Percentiles rank a stretch among this genome's conserved stretches.
Conservation (phyloP, 2,888 invertebrate genomes). For the Campoplex capitator region DNA sequence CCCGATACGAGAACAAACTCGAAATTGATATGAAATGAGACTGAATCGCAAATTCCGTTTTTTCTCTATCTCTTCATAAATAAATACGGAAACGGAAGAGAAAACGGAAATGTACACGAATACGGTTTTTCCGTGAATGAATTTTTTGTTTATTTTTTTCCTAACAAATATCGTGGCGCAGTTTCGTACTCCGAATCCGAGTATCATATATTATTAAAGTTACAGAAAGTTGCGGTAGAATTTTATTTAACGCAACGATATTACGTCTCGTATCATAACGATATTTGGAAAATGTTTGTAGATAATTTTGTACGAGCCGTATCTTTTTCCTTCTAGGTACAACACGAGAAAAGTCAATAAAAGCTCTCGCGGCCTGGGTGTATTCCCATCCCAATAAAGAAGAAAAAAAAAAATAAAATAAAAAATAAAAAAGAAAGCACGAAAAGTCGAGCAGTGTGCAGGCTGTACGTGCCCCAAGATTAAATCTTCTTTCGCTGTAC, state of each 20-base stretch:
- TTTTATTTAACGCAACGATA: neutral
- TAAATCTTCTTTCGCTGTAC: constrained; percentile 61
- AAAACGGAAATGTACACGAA: neutral
- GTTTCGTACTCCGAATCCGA: neutral
- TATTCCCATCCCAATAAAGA: constrained; percentile 20
- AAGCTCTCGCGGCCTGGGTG: constrained; percentile 42
- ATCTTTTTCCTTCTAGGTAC: constrained; percentile 15
- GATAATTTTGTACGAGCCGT: constrained; percentile 18
- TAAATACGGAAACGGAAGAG: neutral
- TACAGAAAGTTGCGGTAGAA: neutral
- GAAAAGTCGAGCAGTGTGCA: constrained; percentile 49
- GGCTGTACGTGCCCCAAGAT: constrained; percentile 58
- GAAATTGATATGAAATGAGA: neutral
- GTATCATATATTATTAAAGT: neutral
- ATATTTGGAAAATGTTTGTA: constrained; percentile 13
- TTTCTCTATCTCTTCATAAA: neutral
- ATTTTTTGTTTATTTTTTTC: neutral
- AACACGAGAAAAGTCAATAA: constrained; percentile 60
- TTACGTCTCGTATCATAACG: neutral
- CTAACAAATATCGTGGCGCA: neutral
- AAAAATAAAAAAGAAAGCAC: constrained; percentile 18
- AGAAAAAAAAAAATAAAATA: constrained; percentile 18
- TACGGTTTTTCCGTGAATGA: neutral
- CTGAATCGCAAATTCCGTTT: neutral
- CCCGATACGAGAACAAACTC: neutral